These are phyloP conservation scores for Melitaea cinxia DNA, from an alignment of 1,140 invertebrate genomes.

Conservation along the genomic window DNA sequence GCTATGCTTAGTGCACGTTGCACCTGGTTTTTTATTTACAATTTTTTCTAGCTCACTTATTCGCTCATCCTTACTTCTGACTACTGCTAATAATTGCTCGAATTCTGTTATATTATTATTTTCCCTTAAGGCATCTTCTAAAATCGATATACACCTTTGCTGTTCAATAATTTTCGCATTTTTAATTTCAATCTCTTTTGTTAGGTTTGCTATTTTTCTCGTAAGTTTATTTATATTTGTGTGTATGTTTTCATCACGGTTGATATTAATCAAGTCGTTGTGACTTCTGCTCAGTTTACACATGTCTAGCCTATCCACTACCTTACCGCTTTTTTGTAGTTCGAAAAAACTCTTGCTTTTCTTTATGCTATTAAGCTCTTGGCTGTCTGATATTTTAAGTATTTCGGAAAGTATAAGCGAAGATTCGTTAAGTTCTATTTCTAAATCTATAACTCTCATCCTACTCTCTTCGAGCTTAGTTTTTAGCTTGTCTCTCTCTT, in stretches of 20 bases:
- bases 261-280: constrained; percentile 59
- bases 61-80: constrained; percentile 81
- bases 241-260: constrained; percentile 44
- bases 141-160: constrained; percentile 80
- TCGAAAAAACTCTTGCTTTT: constrained; percentile 75
- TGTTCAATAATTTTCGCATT: constrained; percentile 82
- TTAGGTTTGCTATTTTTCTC: constrained; percentile 73
- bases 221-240: constrained; percentile 63
- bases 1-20: constrained; percentile 49
- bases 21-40: constrained; percentile 77
- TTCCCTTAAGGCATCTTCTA: constrained; percentile 81
- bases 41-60: constrained; percentile 79
- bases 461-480: constrained; percentile 68
- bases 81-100: constrained; percentile 77
- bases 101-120: constrained; percentile 83
- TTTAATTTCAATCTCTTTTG: constrained; percentile 77
- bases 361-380: constrained; percentile 64
- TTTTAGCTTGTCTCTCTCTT: constrained; percentile 65
- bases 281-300: constrained; percentile 66
- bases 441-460: constrained; percentile 74
- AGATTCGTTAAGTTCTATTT: constrained; percentile 76
- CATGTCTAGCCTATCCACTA: constrained; percentile 74
- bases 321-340: constrained; percentile 78
- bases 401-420: constrained; percentile 73
- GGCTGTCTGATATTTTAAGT: constrained; percentile 70